Evolutionary conservation across 2,113 vertebrate species (phyloP).

Genomic region (Sinocyclocheilus anshuiensis): DNA sequence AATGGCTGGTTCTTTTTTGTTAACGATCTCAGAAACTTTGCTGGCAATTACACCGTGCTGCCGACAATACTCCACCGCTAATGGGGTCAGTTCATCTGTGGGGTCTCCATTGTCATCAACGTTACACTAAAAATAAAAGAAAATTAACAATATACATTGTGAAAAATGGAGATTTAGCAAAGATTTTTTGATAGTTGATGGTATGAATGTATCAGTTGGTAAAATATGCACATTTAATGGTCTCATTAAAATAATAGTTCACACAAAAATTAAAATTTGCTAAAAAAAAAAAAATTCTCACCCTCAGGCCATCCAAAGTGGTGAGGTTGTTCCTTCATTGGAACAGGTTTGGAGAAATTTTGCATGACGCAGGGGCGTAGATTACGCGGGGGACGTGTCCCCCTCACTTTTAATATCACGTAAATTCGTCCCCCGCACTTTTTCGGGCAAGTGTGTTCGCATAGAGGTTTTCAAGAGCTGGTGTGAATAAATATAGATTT

Average conservation of each 20-base stretch:
- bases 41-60: constrained; percentile 54
- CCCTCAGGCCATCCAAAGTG: no score
- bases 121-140: constrained; percentile 64
- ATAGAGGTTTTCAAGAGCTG: no score
- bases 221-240: not conserved
- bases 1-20: constrained; percentile 71
- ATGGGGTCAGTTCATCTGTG: constrained; percentile 70
- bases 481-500: no score
- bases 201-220: not conserved
- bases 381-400: no score
- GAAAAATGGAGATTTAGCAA: not conserved
- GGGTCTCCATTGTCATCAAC: constrained; percentile 71
- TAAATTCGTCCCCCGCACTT: no score
- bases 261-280: not conserved
- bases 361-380: no score
- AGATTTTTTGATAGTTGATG: not conserved
- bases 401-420: no score
- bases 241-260: not conserved
- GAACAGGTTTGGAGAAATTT: not conserved
- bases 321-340: not conserved
- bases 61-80: constrained; percentile 67
- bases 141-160: not conserved
- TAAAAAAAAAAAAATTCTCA: not conserved
- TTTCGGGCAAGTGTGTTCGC: no score
- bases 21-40: constrained; percentile 70